Conservation (phyloP, 2,797 vertebrate genomes). For the Sibirionetta formosa region DNA sequence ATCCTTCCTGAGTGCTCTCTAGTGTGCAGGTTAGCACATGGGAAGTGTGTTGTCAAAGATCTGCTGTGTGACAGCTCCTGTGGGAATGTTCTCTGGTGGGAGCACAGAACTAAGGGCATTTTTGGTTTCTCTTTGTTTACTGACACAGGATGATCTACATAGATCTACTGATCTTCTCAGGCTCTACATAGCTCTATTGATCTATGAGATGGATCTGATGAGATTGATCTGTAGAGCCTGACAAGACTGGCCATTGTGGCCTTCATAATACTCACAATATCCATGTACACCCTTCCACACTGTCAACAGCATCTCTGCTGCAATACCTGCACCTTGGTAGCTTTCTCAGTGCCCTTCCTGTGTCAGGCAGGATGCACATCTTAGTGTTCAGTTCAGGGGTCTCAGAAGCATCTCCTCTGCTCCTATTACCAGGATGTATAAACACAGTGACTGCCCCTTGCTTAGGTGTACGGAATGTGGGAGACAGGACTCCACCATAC, state of each 20-base stretch:
- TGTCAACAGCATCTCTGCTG: background rate
- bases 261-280: background rate
- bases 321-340: background rate
- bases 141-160: too few relatives aligned
- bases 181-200: too few relatives aligned
- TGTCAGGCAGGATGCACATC: background rate
- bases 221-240: background rate
- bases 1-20: background rate
- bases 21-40: background rate
- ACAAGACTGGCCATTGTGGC: rapidly evolving
- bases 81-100: background rate
- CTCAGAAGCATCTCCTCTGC: background rate
- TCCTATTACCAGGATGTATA: background rate
- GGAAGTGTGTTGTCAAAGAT: rapidly evolving
- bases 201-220: too few relatives aligned
- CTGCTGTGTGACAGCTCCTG: background rate
- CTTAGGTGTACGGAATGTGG: too few relatives aligned
- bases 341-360: background rate
- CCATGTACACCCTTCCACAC: background rate
- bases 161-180: too few relatives aligned
- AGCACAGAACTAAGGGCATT: background rate
- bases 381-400: background rate
- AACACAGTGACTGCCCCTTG: background rate
- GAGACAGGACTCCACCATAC: background rate
- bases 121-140: background rate